Conservation (phyloP, 2,888 invertebrate genomes). For the Nasonovia ribisnigri region DNA sequence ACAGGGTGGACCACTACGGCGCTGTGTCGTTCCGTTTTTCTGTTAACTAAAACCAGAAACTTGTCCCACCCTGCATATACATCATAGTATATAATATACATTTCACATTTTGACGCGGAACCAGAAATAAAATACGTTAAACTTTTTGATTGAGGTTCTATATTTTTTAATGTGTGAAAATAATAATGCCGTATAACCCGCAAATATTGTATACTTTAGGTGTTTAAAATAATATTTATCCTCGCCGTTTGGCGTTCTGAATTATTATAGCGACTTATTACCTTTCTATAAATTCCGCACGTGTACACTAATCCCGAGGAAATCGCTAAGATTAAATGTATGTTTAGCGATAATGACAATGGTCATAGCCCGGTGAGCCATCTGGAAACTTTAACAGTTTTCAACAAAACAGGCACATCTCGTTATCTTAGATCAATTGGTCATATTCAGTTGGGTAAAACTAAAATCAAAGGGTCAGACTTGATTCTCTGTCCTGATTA, state of each 20-base stretch:
- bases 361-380: background rate
- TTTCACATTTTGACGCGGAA: background rate
- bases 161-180: background rate
- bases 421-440: background rate
- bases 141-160: constrained; percentile 17
- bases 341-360: background rate
- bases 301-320: background rate
- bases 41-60: background rate
- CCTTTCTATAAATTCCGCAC: background rate
- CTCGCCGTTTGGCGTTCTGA: background rate
- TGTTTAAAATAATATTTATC: background rate
- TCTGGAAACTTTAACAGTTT: background rate
- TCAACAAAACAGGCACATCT: background rate
- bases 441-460: background rate
- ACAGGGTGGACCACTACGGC: background rate
- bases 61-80: background rate
- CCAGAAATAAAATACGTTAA: background rate
- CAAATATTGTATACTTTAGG: background rate
- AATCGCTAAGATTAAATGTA: background rate
- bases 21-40: background rate
- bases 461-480: background rate
- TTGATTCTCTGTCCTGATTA: background rate
- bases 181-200: background rate
- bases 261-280: background rate
- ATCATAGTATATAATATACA: background rate